These are phyloP conservation scores for Serripes groenlandicus DNA, from an alignment of 2,888 invertebrate species.

Conservation along the genomic window DNA sequence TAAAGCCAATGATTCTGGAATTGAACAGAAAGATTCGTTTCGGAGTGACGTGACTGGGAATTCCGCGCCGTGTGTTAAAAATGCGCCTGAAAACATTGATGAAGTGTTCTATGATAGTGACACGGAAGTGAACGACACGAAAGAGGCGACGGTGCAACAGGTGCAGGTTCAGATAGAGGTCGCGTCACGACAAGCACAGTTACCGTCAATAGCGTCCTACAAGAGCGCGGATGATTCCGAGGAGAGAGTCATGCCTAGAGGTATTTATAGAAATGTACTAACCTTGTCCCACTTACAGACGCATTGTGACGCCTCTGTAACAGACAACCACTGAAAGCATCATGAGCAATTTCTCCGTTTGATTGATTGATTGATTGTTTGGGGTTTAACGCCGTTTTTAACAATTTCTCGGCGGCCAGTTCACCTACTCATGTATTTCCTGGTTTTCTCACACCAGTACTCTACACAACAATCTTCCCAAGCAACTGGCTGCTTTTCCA, in stretches of 20 bases:
- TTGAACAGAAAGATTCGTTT: constrained; percentile 56
- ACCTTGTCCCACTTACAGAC: too few species aligned
- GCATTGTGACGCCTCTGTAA: too few species aligned
- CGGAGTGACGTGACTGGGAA: constrained; percentile 39
- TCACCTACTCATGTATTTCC: too few species aligned
- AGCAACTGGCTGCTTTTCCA: too few species aligned
- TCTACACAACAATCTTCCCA: too few species aligned
- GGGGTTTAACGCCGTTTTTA: too few species aligned
- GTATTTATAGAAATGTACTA: too few species aligned
- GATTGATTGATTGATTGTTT: too few species aligned
- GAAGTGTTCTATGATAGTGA: constrained; percentile 63
- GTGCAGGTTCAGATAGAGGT: constrained; percentile 70
- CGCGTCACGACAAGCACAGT: constrained; percentile 49
- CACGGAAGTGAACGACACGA: constrained; percentile 43
- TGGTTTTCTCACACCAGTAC: too few species aligned
- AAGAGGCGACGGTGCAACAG: constrained; percentile 51
- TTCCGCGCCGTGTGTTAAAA: not conserved
- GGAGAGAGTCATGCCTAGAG: constrained; percentile 39
- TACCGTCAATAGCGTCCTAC: constrained; percentile 54
- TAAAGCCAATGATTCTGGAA: constrained; percentile 58
- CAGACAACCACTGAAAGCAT: too few species aligned
- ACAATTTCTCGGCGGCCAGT: too few species aligned
- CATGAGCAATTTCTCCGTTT: too few species aligned
- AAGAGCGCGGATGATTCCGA: constrained; percentile 39
- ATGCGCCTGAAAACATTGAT: constrained; percentile 23